phyloP scores from a whole-genome alignment of 2,113 vertebrate genomes.

The Ellobius talpinus region DNA sequence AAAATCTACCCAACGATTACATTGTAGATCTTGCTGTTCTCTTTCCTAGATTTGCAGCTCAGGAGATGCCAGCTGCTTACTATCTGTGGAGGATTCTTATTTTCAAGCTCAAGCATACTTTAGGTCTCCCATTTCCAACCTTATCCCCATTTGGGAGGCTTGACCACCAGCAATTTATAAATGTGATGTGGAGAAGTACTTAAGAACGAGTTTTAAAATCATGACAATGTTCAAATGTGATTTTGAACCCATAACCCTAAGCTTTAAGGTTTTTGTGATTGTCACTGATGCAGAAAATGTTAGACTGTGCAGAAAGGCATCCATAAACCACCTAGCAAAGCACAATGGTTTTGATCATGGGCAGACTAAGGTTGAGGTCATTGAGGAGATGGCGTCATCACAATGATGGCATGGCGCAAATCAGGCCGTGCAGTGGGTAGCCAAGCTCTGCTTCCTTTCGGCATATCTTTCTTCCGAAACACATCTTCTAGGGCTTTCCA shows the following conservation, averaged over 20 bases:
- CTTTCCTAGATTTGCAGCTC: not conserved
- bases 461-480: not conserved
- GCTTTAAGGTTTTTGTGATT: not conserved
- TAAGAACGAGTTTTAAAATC: not conserved
- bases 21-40: not conserved
- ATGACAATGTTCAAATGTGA: not conserved
- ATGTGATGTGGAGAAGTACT: not conserved
- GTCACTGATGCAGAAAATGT: not conserved
- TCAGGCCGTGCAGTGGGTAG: fast-evolving
- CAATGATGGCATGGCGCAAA: not conserved
- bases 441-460: not conserved
- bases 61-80: not conserved
- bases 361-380: not conserved
- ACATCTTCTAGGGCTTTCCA: not conserved
- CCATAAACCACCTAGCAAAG: not conserved
- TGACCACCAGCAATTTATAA: not conserved
- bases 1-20: not conserved
- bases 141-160: not conserved
- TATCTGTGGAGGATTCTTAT: constrained; percentile 4
- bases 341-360: not conserved
- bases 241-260: not conserved
- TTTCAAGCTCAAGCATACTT: not conserved
- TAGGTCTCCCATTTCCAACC: not conserved
- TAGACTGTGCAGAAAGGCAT: not conserved
- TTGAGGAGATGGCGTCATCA: not conserved